Conservation (phyloP, 2,797 vertebrate species). For the Myotis planiceps region DNA sequence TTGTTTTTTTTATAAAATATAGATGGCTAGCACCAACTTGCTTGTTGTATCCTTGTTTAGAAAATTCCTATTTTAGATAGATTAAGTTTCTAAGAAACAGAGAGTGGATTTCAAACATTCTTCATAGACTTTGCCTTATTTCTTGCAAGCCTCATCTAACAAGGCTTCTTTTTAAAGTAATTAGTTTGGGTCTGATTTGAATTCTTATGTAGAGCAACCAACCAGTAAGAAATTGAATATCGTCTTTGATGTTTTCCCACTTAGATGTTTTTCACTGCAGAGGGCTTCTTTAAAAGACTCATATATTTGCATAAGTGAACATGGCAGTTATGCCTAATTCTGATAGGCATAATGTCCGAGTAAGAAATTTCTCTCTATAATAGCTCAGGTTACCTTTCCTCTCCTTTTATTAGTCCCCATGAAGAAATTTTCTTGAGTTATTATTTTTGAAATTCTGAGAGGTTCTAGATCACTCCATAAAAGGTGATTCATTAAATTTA, state of each 20-base stretch:
- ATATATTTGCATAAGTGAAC: conserved; percentile 16
- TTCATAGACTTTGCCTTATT: conserved; percentile 35
- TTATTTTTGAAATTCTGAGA: conserved; percentile 38
- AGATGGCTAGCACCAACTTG: conserved; percentile 42
- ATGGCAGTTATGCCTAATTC: background rate
- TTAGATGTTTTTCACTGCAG: conserved; percentile 9
- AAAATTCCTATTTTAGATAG: conserved; percentile 67
- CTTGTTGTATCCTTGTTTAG: conserved; percentile 21
- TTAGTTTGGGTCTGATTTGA: conserved; percentile 28
- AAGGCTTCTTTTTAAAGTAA: conserved; percentile 59
- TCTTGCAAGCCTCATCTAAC: conserved; percentile 46
- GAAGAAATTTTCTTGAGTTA: background rate
- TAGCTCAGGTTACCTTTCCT: background rate
- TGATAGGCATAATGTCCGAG: background rate
- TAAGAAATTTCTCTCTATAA: background rate
- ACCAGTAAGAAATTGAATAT: conserved; percentile 20
- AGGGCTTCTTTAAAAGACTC: conserved; percentile 35
- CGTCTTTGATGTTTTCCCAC: conserved; percentile 48
- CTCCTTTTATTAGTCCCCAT: background rate
- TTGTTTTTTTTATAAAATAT: background rate
- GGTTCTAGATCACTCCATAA: background rate
- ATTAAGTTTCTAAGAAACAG: conserved; percentile 64
- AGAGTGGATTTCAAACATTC: conserved; percentile 61
- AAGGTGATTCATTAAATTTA: conserved; percentile 12
- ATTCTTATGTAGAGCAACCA: conserved; percentile 31